Conservation (phyloP, 2,797 vertebrate species). For the Gallinago solitaria region DNA sequence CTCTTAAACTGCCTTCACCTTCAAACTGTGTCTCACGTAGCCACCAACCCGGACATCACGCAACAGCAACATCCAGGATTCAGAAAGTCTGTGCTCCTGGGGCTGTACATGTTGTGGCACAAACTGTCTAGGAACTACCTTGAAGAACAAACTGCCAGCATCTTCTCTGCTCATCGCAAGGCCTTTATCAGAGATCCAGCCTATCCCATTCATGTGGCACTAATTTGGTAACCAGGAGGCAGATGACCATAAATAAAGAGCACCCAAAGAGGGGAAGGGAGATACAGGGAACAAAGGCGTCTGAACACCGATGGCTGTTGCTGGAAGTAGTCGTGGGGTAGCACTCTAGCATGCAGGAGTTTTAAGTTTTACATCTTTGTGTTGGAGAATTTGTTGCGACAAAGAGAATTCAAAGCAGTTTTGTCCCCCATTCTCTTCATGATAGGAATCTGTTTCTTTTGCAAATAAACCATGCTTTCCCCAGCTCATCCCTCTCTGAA, state of each 20-base stretch:
- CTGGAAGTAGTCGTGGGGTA: not conserved
- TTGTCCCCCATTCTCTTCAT: not conserved
- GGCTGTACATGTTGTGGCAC: not conserved
- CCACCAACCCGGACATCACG: accelerated
- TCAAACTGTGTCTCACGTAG: accelerated
- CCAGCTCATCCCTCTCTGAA: not conserved
- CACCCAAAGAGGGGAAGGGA: not conserved
- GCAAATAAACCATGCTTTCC: conserved; percentile 16
- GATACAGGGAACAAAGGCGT: not conserved
- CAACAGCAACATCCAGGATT: not conserved
- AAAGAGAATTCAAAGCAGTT: conserved; percentile 2
- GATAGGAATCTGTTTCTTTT: conserved; percentile 4
- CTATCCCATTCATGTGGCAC: not conserved
- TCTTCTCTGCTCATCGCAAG: not conserved
- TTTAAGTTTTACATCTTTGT: not conserved
- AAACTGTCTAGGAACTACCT: not conserved
- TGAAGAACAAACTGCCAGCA: not conserved
- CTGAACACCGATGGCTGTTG: not conserved
- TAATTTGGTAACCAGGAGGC: not conserved
- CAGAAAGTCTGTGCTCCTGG: not conserved
- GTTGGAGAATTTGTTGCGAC: not conserved
- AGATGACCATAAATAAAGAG: not conserved
- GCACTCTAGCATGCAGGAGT: accelerated
- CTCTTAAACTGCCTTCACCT: not conserved
- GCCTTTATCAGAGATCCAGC: not conserved